Evolutionary conservation across 2,888 invertebrate genomes (phyloP).

Genomic region (Arge pagana): DNA sequence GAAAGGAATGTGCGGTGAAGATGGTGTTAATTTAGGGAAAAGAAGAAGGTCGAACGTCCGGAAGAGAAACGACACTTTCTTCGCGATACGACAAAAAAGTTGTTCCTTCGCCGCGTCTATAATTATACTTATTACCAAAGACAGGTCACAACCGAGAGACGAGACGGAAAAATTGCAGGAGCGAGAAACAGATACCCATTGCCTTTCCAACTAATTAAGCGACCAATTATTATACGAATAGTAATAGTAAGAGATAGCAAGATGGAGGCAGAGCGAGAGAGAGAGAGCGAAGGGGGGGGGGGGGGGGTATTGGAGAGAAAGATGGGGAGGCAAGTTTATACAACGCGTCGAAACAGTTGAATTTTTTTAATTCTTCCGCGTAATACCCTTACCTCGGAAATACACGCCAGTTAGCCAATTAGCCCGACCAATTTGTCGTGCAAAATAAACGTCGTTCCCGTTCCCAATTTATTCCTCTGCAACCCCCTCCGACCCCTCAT

Average conservation of each 20-base stretch:
- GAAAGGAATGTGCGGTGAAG: too few species aligned
- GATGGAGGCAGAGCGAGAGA: background rate
- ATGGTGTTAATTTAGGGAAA: too few species aligned
- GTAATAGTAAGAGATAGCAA: too few species aligned
- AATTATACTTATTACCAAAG: slow-evolving; percentile 37
- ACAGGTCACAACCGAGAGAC: background rate
- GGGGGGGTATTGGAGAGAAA: background rate
- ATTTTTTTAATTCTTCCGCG: background rate
- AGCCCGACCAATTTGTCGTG: slow-evolving; percentile 54
- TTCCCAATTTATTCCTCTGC: slow-evolving; percentile 33
- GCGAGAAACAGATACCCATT: too few species aligned
- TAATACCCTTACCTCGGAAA: slow-evolving; percentile 11
- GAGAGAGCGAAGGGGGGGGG: slow-evolving; percentile 8
- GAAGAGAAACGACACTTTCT: too few species aligned
- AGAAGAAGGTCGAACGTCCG: too few species aligned
- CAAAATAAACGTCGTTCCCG: slow-evolving; percentile 50
- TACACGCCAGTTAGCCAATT: slow-evolving; percentile 44
- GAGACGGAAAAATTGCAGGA: too few species aligned
- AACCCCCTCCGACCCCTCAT: too few species aligned
- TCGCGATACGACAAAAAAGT: slow-evolving; percentile 22
- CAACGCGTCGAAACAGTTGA: background rate
- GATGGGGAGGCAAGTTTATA: background rate
- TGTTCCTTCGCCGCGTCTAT: slow-evolving; percentile 27
- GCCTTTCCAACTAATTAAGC: too few species aligned
- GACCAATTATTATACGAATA: too few species aligned